Percentiles rank a stretch among this genome's conserved stretches.
These are phyloP conservation scores for Agriotes lineatus DNA, from an alignment of 2,888 invertebrate species.

Conservation along the genomic window DNA sequence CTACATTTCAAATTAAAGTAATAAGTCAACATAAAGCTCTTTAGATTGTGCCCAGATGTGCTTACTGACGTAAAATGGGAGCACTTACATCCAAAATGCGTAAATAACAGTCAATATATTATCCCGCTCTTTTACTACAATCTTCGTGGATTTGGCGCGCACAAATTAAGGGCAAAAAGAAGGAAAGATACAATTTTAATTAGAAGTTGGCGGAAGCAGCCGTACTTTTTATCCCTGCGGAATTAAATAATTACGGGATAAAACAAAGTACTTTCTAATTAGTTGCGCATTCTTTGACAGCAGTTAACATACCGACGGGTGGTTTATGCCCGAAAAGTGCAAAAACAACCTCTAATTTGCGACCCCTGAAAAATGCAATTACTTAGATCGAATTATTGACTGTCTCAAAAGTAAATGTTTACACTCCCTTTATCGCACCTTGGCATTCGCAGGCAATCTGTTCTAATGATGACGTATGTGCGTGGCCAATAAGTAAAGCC, in stretches of 20 bases:
- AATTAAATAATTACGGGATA: constrained; percentile 52
- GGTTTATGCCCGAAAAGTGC: constrained; percentile 17
- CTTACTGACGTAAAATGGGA: constrained; percentile 36
- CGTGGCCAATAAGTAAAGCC: constrained; percentile 44
- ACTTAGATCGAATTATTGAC: constrained; percentile 1
- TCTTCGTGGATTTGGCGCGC: constrained; percentile 39
- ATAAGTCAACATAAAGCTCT: constrained; percentile 47
- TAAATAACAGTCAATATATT: constrained; percentile 40
- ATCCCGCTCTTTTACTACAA: constrained; percentile 32
- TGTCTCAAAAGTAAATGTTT: constrained; percentile 30
- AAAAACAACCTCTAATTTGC: not conserved
- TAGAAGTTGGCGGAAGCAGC: constrained; percentile 47
- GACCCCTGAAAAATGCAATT: not conserved
- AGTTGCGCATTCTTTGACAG: constrained; percentile 48
- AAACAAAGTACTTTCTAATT: constrained; percentile 54
- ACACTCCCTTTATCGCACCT: constrained; percentile 34
- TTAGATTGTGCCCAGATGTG: constrained; percentile 43
- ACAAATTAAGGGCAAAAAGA: constrained; percentile 40
- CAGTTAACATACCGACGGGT: constrained; percentile 27
- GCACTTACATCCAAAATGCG: constrained; percentile 40
- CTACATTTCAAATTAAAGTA: constrained; percentile 55
- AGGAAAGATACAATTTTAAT: constrained; percentile 48
- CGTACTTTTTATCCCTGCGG: constrained; percentile 47
- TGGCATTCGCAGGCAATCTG: constrained; percentile 37
- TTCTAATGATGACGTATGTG: constrained; percentile 49